Evolutionary conservation across 2,888 invertebrate species (phyloP), one percentile per base, ranked within the genome.

Genomic region (Gymnocheta viridis): DNA sequence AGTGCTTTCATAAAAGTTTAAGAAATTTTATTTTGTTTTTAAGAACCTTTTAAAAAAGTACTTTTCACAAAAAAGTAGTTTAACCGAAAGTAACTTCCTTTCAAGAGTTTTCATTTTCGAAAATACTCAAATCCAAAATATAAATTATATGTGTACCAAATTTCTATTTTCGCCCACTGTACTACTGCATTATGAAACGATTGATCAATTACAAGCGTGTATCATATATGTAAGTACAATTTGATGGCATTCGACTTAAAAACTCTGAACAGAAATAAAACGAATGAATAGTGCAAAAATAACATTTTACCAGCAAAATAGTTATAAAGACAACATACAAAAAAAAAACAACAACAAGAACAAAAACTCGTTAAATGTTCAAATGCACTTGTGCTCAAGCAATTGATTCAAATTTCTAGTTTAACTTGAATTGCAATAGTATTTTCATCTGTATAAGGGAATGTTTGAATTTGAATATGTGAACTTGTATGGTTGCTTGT

Each of bases 341-440:
- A 27, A 12, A 44, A 19, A 27, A 12, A 19, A 44, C 27, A n/a
- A n/a, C n/a, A n/a, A 19, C 29, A 44, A 41, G n/a, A 56, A 29
- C 19, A 58, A 80, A 72, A 81, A 81, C 67, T 81, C 84, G 76
- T 81, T 81, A 80, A 77, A 80, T 64, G 81, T 49, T 77, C 84
- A 81, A 81, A 81, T 84, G 81, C 84, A 84, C 84, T 84, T 84
- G 81, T 84, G 83, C 76, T 51, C 44, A 72, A 77, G 80, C 76
- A 77, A 84, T 84, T 84, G 81, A 84, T 84, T 84, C 66, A 73
- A 84, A 77, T 84, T 84, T 84, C 84, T 84, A 77, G 84, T 81
- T 84, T 77, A 77, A 73, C 84, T 81, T 77, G 81, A 81, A 84
- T 51, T 67, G 22, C 41, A 67, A 69, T 54, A 47, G 27, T 44